Evolutionary conservation across 2,797 vertebrate genomes (phyloP), one percentile per base, ranked within the genome.

Genomic region (Trachurus trachurus): DNA sequence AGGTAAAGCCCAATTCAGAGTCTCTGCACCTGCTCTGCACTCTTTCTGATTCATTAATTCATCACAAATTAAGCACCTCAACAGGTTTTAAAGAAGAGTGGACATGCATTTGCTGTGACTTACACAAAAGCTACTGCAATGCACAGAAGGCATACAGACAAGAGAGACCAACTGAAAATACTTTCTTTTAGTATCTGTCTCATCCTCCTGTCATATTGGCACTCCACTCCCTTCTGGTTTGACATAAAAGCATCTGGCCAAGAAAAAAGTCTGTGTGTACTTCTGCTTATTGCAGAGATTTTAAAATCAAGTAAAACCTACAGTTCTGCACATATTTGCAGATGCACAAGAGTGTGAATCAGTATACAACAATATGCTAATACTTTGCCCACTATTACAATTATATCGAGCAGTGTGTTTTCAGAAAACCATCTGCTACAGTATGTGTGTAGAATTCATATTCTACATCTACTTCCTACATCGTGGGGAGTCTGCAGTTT

Each of bases 1-100:
- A 58, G 77, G 61, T 68, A 70, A 86, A 84, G 62, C 68, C 78
- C 78, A 80, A 80, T 89, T 88, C 83, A 78, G 72, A 81, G 78
- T 53, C 81, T 58, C 63, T 67, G 69, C 79, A 83, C 83, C 80
- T 88, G 76, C 68, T 56, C 66, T 44, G 65, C 67, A 60, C 77
- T 52, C 58, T 63, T 63, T 73, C 49, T 19, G 74, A 76, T 88
- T 81, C 58, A 81, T 61, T 42, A 86, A 73, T 83, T 66, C 59
- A 74, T 78, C 54, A 72, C 53, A 81, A 75, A 76, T 74, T 16
- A 69, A 76, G 44, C 45, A 66, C 40, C 52, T 69, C 31, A 66
- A 82, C 63, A 53, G 44, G 57, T 86, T 77, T 65, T 45, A 60
- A 52, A 71, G 42, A 64, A 52, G 59, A 61, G 6, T 3, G 1